Evolutionary conservation across 2,113 vertebrate species (phyloP).

Genomic region (Oreochromis spilurus): DNA sequence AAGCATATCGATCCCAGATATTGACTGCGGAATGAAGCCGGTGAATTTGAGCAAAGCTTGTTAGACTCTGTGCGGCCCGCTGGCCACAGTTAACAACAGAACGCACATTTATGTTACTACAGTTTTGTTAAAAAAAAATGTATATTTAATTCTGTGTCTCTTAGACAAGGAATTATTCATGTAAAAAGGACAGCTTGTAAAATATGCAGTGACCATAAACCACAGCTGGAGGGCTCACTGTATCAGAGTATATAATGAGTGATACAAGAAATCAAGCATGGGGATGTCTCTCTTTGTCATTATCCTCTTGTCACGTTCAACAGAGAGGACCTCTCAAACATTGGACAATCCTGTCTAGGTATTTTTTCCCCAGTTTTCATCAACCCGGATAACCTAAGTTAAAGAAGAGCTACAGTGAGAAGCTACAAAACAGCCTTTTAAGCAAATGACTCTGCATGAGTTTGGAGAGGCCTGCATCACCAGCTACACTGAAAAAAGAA

Average conservation of each 20-base stretch:
- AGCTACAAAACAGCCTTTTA: background rate
- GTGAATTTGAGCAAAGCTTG: constrained; percentile 42
- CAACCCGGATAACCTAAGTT: background rate
- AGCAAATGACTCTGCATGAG: background rate
- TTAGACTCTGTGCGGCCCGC: constrained; percentile 36
- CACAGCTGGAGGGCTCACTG: background rate
- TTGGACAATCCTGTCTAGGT: background rate
- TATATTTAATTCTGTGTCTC: background rate
- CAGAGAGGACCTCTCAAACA: background rate
- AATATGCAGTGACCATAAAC: background rate
- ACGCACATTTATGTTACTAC: background rate
- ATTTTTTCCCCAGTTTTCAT: background rate
- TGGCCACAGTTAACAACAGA: background rate
- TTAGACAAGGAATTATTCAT: background rate
- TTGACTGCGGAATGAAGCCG: constrained; percentile 50
- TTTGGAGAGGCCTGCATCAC: background rate
- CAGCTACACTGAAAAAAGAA: no score
- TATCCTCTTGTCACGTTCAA: background rate
- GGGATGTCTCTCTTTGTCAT: background rate
- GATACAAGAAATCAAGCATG: background rate
- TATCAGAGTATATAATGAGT: background rate
- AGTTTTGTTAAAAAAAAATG: background rate
- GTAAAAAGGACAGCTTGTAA: background rate
- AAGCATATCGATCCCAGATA: constrained; percentile 55
- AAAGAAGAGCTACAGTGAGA: background rate